Conservation (phyloP, 2,797 vertebrate species). For the Capromys pilorides region DNA sequence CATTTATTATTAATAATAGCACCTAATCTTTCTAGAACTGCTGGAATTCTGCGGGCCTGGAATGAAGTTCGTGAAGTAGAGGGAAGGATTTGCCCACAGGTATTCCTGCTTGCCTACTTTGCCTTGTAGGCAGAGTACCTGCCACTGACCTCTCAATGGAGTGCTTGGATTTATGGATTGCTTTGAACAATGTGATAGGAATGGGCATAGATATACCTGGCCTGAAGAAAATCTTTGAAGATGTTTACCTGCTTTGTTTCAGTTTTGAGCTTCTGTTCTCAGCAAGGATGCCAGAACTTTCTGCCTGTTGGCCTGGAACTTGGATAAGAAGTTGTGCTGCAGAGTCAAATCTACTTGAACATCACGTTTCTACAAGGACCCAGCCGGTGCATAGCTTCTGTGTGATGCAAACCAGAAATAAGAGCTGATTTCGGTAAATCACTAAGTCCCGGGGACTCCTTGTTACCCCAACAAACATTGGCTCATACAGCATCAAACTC, state of each 20-base stretch:
- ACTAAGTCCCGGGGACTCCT: not conserved
- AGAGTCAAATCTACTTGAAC: not conserved
- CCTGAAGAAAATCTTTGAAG: not conserved
- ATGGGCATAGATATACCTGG: not conserved
- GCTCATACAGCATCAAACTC: not conserved
- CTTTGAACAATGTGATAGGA: not conserved
- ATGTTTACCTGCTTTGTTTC: not conserved
- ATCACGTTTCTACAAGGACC: too few relatives aligned
- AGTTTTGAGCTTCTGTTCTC: not conserved
- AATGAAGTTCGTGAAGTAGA: not conserved
- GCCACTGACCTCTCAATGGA: not conserved
- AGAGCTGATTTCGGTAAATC: not conserved
- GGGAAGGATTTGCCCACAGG: not conserved
- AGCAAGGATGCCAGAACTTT: not conserved
- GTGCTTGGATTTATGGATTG: not conserved
- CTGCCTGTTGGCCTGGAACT: not conserved
- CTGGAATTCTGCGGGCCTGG: not conserved
- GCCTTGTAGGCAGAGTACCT: not conserved
- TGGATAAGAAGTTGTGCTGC: not conserved
- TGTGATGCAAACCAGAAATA: not conserved
- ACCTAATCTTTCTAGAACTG: not conserved
- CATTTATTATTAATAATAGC: not conserved
- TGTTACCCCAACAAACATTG: not conserved
- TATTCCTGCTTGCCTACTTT: not conserved
- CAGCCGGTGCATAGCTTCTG: not conserved